phyloP scores from a whole-genome alignment of 1,140 invertebrate species.

The Cephus cinctus region DNA sequence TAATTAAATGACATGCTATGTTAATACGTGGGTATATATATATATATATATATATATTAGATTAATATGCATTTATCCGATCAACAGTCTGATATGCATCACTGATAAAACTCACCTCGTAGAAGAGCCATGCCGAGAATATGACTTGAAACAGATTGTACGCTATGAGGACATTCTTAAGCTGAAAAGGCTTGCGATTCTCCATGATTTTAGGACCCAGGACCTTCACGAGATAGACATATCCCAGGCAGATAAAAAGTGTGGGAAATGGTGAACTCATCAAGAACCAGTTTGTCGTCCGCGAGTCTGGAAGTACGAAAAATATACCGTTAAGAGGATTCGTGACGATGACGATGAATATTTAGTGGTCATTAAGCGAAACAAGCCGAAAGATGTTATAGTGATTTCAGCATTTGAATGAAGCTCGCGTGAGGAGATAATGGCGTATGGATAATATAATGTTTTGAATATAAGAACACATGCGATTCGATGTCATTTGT shows the following conservation, averaged over 20 bases:
- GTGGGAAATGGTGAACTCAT: slow-evolving; percentile 84
- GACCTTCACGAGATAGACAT: slow-evolving; percentile 76
- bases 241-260: slow-evolving; percentile 71
- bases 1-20: neutral
- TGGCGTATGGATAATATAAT: too few relatives aligned
- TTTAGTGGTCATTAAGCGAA: too few relatives aligned
- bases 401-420: too few relatives aligned
- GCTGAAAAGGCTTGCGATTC: slow-evolving; percentile 78
- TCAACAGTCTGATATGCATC: neutral
- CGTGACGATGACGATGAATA: too few relatives aligned
- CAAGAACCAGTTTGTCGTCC: slow-evolving; percentile 81
- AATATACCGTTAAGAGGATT: too few relatives aligned
- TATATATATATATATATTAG: neutral
- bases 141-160: slow-evolving; percentile 87
- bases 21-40: neutral
- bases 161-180: slow-evolving; percentile 73
- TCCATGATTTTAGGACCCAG: slow-evolving; percentile 83
- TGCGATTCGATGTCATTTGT: too few relatives aligned
- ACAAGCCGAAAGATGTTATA: too few relatives aligned
- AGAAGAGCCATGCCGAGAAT: slow-evolving; percentile 80
- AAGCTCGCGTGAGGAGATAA: too few relatives aligned
- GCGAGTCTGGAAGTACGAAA: slow-evolving; percentile 72
- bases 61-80: neutral
- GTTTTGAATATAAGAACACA: too few relatives aligned
- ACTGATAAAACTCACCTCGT: slow-evolving; percentile 64